Base-by-base conservation (phyloP, 2,797 vertebrate genomes). In the Sebastes melanostomus region DNA sequence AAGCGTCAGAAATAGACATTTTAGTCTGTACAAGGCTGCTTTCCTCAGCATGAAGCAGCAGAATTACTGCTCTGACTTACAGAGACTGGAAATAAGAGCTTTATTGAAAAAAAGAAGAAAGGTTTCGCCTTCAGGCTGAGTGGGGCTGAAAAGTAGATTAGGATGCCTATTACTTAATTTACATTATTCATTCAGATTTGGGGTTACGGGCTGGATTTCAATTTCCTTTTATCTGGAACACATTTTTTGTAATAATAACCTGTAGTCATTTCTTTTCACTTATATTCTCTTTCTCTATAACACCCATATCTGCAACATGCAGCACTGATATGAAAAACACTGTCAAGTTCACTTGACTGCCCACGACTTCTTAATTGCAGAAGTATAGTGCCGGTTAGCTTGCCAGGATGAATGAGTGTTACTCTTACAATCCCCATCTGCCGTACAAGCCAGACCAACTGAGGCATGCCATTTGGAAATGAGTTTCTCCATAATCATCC, bases 81-180 rank as follows among this genome's bases (percentile, higher is more conserved):
- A 84, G 62, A 52, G 68, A 61, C 60, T 54, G 36, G 58, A 81
- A 87, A 84, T 81, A 71, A 73, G 75, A 82, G 78, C 66, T 87
- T 90, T 84, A 72, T 71, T 88, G 75, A 61, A 81, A 69, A 82
- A 80, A 68, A 38, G 12, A 36, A 34, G 36, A 69, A 90, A 86
- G 38, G 69, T 63, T 86, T 79, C 86, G 78, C 87, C 86, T 90
- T 85, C 75, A 89, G 87, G 87, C 86, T 89, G 80, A 90, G 54
- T 84, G 74, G 60, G 29, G 38, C 79, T 90, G 85, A 91, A 91
- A 88, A 82, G 46, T 77, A 87, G 77, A 91, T 88, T 83, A 91
- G 71, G 72, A 84, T 83, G 80, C 74, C 81, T 80, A 83, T 91
- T 91, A 86, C 83, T 90, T 89, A 83, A 91, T 93, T 90, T 69